These are phyloP conservation scores for Mamestra brassicae DNA, from an alignment of 2,888 invertebrate genomes.

Conservation along the genomic window DNA sequence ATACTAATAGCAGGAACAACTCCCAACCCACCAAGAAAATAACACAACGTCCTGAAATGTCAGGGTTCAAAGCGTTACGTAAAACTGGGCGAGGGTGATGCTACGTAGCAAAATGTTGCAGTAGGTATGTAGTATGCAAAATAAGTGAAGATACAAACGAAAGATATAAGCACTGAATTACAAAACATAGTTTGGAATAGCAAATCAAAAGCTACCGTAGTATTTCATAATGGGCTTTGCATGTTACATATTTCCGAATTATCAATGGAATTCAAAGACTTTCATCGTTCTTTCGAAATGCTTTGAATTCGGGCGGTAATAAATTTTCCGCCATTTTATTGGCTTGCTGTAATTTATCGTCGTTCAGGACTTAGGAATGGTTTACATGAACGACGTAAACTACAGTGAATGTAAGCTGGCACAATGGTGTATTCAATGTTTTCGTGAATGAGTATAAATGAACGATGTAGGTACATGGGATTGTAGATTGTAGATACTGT, in stretches of 20 bases:
- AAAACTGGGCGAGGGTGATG: neutral
- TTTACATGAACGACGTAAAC: slow-evolving; percentile 30
- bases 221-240: slow-evolving; percentile 16
- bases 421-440: slow-evolving; percentile 11
- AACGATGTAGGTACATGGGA: neutral
- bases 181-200: slow-evolving; percentile 1
- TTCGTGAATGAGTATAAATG: slow-evolving; percentile 10
- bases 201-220: slow-evolving; percentile 5
- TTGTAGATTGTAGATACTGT: neutral
- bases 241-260: slow-evolving; percentile 15
- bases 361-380: slow-evolving; percentile 26
- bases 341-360: slow-evolving; percentile 34
- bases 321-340: slow-evolving; percentile 28
- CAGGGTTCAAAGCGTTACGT: slow-evolving; percentile 27
- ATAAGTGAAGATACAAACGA: neutral
- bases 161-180: neutral
- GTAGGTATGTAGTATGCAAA: neutral
- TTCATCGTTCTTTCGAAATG: slow-evolving; percentile 5
- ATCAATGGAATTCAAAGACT: slow-evolving; percentile 35
- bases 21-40: neutral
- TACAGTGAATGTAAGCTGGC: neutral
- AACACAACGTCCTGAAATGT: slow-evolving; percentile 14
- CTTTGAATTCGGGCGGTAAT: slow-evolving; percentile 22
- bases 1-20: neutral
- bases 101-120: slow-evolving; percentile 4